Evolutionary conservation across 2,797 vertebrate genomes (phyloP), one percentile per base, ranked within the genome.

Genomic region (Clarias pachynema): DNA sequence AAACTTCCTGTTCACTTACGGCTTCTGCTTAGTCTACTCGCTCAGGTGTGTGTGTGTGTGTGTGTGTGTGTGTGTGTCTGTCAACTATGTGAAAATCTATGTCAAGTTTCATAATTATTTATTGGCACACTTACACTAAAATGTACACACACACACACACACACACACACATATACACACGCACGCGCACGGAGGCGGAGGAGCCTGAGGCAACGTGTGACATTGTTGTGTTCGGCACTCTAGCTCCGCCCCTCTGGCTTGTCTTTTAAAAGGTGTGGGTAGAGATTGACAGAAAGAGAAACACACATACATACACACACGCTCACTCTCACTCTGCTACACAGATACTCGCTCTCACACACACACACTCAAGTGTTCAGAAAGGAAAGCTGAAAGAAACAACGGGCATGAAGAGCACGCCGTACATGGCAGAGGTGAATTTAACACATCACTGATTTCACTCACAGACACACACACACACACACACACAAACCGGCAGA

Each of bases 351-450:
- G 20, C 65, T 6, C 74, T 34, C 37, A 40, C 37, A 40, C 31
- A 59, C 65, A 53, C 66, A 62, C 82, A 80, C 69, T 24, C 9
- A 12, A 79, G 73, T 26, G 59, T 73, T 84, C 85, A 57, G 77
- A 72, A 65, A 74, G 72, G 82, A 81, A 65, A 84, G 82, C 80
- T 83, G 34, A 85, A 57, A 82, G 63, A 84, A 84, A 78, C 87
- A 88, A 69, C 79, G 82, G 70, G 26, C 29, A 83, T 83, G 84
- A 75, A 85, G 85, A 89, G 89, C 65, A 86, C 78, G 86, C 85
- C 89, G 93, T 95, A 91, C 94, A 96, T 96, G 95, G 95, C 94
- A 92, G 93, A 95, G 95, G 95, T 96, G 91, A 95, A 85, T 82
- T 34, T 84, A 29, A 9, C 65, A 81, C 26, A 24, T 3, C 20